A percentile compares a stretch with the other conserved stretches of the same genome.
Conservation (phyloP, 2,888 invertebrate species). For the Andrena camellia region DNA sequence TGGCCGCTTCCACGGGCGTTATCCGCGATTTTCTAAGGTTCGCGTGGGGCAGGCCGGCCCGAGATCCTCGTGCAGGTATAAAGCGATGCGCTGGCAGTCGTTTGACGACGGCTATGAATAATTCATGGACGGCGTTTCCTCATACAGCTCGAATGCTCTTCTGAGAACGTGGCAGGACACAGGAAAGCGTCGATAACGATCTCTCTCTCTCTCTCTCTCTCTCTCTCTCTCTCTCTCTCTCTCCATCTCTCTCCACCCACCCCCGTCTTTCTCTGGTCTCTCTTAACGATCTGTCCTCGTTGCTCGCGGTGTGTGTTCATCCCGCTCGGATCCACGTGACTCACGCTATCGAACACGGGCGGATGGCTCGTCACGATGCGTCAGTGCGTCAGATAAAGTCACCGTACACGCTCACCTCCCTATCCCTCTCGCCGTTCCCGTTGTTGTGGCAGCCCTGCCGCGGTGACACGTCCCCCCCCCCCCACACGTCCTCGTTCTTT, state of each 20-base stretch:
- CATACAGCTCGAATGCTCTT: conserved; percentile 83
- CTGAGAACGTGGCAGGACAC: conserved; percentile 84
- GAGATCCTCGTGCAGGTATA: conserved; percentile 50
- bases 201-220: conserved; percentile 6
- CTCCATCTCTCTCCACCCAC: conserved; percentile 35
- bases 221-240: conserved; percentile 26
- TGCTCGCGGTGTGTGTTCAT: conserved; percentile 49
- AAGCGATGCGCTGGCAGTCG: conserved; percentile 75
- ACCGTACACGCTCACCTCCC: conserved; percentile 60
- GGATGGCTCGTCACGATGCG: conserved; percentile 76
- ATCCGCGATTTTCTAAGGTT: conserved; percentile 35
- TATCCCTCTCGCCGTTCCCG: conserved; percentile 70
- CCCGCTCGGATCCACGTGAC: conserved; percentile 65
- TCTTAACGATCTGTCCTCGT: conserved; percentile 49
- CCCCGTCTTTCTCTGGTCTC: conserved; percentile 24
- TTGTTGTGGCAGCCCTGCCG: conserved; percentile 63
- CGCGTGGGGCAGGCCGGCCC: conserved; percentile 30
- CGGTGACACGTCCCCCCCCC: conserved; percentile 58
- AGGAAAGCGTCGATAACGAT: conserved; percentile 84
- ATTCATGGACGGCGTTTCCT: conserved; percentile 75
- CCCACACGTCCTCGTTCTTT: conserved; percentile 61
- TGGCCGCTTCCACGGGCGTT: conserved; percentile 11
- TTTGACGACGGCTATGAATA: conserved; percentile 69
- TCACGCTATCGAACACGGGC: conserved; percentile 56
- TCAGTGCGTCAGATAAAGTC: conserved; percentile 78